Conservation (phyloP, 2,113 vertebrate genomes). For the Grus americana region DNA sequence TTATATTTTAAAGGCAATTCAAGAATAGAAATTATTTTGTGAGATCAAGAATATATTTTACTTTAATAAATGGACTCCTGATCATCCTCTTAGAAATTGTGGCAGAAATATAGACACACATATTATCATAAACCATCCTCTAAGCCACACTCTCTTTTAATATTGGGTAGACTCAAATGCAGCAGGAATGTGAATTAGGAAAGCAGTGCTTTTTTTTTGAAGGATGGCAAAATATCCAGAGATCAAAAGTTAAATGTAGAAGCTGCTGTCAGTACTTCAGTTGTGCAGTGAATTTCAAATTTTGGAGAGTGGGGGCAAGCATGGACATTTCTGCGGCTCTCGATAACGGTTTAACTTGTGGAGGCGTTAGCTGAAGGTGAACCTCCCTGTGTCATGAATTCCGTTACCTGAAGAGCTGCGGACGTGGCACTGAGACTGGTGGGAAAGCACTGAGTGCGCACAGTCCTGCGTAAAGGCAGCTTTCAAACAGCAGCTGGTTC, state of each 20-base stretch:
- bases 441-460: background rate
- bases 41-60: background rate
- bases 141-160: background rate
- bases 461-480: background rate
- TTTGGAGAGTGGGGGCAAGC: background rate
- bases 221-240: background rate
- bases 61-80: background rate
- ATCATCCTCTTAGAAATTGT: background rate
- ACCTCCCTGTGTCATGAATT: background rate
- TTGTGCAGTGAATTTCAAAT: conserved; percentile 11
- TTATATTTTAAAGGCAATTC: background rate
- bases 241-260: conserved; percentile 41
- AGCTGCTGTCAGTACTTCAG: background rate
- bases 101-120: background rate
- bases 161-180: background rate
- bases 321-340: background rate
- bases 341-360: background rate
- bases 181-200: background rate
- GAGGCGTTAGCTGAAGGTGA: background rate
- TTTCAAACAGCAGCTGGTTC: background rate
- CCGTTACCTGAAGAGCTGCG: background rate
- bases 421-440: accelerated
- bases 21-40: background rate
- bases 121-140: background rate
- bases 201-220: conserved; percentile 7